Conservation (phyloP, 2,888 invertebrate genomes). For the Drosophila monieri region DNA sequence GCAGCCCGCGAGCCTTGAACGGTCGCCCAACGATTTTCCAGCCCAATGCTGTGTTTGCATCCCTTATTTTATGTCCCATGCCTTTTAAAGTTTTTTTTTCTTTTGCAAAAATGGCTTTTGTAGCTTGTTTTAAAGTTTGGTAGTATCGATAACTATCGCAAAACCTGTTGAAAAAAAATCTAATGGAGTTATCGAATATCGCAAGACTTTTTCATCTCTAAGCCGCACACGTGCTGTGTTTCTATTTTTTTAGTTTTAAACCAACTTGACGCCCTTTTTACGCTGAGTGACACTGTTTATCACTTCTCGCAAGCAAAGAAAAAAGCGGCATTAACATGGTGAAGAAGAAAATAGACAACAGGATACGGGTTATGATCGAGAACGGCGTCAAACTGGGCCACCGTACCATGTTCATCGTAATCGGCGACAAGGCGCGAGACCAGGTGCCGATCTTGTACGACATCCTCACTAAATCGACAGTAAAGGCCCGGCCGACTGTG, state of each 20-base stretch:
- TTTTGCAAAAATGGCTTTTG: no score
- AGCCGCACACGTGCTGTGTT: slow-evolving; percentile 37
- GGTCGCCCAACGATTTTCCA: no score
- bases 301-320: not conserved
- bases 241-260: slow-evolving; percentile 5
- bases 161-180: not conserved
- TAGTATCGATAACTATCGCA: not conserved
- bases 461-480: slow-evolving; percentile 96
- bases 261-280: not conserved
- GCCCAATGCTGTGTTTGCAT: no score
- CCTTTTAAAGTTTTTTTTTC: no score
- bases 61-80: no score
- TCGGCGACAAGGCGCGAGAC: slow-evolving; percentile 97
- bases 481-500: slow-evolving; percentile 96
- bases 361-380: slow-evolving; percentile 97
- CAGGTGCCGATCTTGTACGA: slow-evolving; percentile 99
- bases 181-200: not conserved
- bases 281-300: no score
- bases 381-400: slow-evolving; percentile 97
- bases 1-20: no score
- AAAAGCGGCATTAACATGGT: slow-evolving; percentile 87
- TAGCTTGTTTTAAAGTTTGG: no score
- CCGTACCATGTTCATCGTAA: slow-evolving; percentile 96
- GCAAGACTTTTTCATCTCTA: slow-evolving; percentile 1
- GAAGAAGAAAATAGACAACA: slow-evolving; percentile 97